Conservation (phyloP, 2,113 vertebrate species). For the Ginglymostoma cirratum region DNA sequence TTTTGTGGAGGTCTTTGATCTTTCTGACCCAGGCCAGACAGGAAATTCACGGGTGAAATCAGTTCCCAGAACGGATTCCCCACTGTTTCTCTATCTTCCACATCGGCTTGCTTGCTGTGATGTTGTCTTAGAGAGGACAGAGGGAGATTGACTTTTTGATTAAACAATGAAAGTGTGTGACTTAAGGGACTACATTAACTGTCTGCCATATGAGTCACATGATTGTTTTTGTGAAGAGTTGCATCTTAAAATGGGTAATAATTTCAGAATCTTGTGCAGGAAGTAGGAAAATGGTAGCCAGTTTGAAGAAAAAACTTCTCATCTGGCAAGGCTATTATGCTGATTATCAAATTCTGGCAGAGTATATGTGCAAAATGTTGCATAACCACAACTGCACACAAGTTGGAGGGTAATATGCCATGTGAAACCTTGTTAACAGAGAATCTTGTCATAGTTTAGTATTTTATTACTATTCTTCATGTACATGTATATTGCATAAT, state of each 20-base stretch:
- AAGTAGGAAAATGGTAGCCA: not conserved
- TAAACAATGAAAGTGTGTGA: not conserved
- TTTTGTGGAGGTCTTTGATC: not conserved
- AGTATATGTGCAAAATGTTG: not conserved
- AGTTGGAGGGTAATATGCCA: not conserved
- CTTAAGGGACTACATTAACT: not conserved
- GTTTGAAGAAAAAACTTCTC: not conserved
- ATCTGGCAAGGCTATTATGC: not conserved
- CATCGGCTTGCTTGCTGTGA: not conserved
- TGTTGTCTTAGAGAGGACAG: not conserved
- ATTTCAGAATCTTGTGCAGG: not conserved
- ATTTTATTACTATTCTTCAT: not conserved
- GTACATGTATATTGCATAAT: not conserved
- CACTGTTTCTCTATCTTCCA: constrained; percentile 24
- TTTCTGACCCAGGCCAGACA: constrained; percentile 20
- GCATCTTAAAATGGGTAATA: not conserved
- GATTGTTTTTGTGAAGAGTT: not conserved
- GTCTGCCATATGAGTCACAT: not conserved
- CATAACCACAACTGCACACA: not conserved
- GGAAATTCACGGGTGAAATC: constrained; percentile 31
- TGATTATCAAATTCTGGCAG: not conserved
- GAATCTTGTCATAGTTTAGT: not conserved
- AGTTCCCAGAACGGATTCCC: constrained; percentile 31
- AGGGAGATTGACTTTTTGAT: not conserved
- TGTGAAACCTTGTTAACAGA: not conserved